Percentiles rank a stretch among this genome's conserved stretches.
phyloP scores from a whole-genome alignment of 1,140 invertebrate species.

The Ooceraea biroi region DNA sequence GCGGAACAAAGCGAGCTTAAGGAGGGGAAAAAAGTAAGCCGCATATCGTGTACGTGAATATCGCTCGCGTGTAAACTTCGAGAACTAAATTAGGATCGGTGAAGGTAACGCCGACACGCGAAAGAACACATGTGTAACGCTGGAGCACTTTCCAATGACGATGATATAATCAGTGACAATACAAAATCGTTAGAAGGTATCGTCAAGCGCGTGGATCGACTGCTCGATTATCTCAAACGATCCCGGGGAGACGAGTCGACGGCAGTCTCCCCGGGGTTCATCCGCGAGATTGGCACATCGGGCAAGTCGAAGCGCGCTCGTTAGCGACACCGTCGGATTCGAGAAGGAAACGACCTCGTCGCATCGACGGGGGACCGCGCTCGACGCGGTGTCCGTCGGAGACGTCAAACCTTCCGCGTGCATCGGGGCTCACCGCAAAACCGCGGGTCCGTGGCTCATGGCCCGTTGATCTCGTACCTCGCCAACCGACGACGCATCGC shows the following conservation, averaged over 20 bases:
- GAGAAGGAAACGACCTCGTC: constrained; percentile 71
- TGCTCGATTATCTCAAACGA: constrained; percentile 13
- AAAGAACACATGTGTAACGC: neutral
- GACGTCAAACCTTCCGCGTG: neutral
- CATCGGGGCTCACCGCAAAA: constrained; percentile 56
- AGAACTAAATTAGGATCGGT: neutral
- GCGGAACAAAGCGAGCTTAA: neutral
- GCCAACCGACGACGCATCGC: constrained; percentile 51
- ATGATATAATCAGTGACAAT: too few relatives aligned
- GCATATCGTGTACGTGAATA: neutral
- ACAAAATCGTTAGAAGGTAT: constrained; percentile 5
- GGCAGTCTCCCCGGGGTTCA: too few relatives aligned
- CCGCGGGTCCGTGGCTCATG: neutral
- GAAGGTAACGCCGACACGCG: constrained; percentile 1
- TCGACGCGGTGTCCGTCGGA: constrained; percentile 22
- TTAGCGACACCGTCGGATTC: constrained; percentile 50
- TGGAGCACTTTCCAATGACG: neutral
- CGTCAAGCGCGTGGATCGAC: neutral
- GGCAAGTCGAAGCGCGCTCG: too few relatives aligned
- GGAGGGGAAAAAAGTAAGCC: neutral
- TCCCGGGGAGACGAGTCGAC: too few relatives aligned
- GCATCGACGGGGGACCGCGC: constrained; percentile 77
- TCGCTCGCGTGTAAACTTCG: constrained; percentile 20
- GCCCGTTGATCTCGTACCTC: constrained; percentile 17
- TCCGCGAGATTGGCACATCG: too few relatives aligned